Conservation (phyloP, 2,113 vertebrate genomes). For the Sinosuthora webbiana region DNA sequence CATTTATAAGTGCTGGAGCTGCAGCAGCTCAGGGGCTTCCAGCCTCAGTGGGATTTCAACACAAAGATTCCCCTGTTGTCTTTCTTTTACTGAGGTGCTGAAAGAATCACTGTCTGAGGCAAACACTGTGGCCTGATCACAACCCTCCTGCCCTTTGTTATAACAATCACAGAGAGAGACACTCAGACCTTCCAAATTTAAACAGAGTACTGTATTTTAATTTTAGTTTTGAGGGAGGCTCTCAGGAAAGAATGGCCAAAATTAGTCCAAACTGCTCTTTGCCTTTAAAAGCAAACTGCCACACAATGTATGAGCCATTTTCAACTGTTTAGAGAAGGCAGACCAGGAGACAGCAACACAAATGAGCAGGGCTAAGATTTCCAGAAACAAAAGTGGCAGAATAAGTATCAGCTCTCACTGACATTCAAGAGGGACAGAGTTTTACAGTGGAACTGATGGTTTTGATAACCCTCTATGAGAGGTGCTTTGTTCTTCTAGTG, state of each 20-base stretch:
- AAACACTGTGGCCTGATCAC: constrained; percentile 15
- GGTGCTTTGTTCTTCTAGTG: background rate
- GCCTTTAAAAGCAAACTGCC: constrained; percentile 52
- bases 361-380: background rate
- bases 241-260: constrained; percentile 11
- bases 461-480: background rate
- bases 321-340: background rate
- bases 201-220: constrained; percentile 49
- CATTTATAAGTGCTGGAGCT: constrained; percentile 74
- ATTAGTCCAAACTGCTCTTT: constrained; percentile 3
- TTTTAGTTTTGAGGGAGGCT: constrained; percentile 22
- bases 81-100: constrained; percentile 73
- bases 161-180: background rate
- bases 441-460: background rate
- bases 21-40: constrained; percentile 63
- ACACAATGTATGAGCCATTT: constrained; percentile 34
- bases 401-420: background rate
- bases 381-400: background rate
- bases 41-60: constrained; percentile 54
- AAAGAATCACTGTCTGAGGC: constrained; percentile 61
- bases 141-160: background rate
- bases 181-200: constrained; percentile 46
- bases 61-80: constrained; percentile 68
- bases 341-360: background rate
- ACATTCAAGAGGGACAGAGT: background rate